Base-by-base conservation (phyloP, 2,888 invertebrate species). In the Hirtodrosophila alboralis region DNA sequence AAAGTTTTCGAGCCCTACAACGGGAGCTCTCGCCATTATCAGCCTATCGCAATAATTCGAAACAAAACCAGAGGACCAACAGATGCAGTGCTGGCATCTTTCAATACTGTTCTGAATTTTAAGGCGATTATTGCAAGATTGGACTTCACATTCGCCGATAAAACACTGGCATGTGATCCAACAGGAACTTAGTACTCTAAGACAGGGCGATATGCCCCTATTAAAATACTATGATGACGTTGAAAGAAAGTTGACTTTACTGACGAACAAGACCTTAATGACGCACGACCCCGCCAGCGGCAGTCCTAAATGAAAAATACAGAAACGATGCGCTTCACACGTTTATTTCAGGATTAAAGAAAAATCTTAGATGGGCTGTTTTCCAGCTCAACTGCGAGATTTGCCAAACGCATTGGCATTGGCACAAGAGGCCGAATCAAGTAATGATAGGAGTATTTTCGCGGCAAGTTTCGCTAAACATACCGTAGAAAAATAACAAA, bases 101-200 rank as follows among this genome's bases (percentile, higher is more conserved):
- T 14, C 16, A 14, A 34, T 9, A 34, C 34, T 16, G 34, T n/a
- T 14, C 16, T 34, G 4, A 13, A 34, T n/a, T 34, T 34, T n/a
- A 12, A 30, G 4, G 30, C 12, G 1, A 30, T 30, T 12, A 30
- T 30, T 12, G 30, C 30, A 6, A 14, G 34, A 14, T n/a, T 34
- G 9, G 34, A 18, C 16, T 34, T 18, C 14, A 34, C 34, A 9
- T 34, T 8, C 7, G 30, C 10, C 1, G 18, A 34, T 16, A 34
- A 9, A 41, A 31, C 36, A 18, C 45, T 37, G 14, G 37, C 18
- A 21, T 16, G 48, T 37, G n/a, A 48, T 48, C 0, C 47, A 48
- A 13, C 37, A 48, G 12, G 21, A 37, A 6, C 18, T 48, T 12
- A 13, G 3, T 9, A 26, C n/a, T 6, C 3, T 48, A n/a, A 37